Evolutionary conservation across 2,888 invertebrate species (phyloP), one percentile per base, ranked within the genome.

Genomic region (Exocentrus adspersus): DNA sequence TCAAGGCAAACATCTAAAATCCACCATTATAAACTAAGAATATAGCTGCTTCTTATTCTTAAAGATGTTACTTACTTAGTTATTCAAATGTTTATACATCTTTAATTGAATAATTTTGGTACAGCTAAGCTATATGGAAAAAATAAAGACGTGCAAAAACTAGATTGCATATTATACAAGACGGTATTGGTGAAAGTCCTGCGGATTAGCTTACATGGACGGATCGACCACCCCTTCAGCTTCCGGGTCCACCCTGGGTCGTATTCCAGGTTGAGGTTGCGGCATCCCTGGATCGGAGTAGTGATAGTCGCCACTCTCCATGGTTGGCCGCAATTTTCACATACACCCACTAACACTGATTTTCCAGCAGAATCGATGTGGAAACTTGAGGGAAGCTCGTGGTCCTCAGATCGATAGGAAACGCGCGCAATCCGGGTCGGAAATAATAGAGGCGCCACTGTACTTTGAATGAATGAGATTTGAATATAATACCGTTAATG

Each of bases 141-240:
- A n/a, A n/a, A n/a, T n/a, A n/a, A n/a, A n/a, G n/a, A n/a, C n/a
- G n/a, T n/a, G n/a, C n/a, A n/a, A n/a, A n/a, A n/a, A n/a, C n/a
- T n/a, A n/a, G n/a, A 6, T 30, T 7, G 7, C 2, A 30, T 30
- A 30, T 30, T 6, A 30, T 30, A 30, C 2, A 30, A 30, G 2
- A 30, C 17, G 19, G 21, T 21, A 7, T 20, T 21, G 6, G 12
- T n/a, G 46, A 19, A 19, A 19, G 5, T n/a, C 21, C 3, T 20
- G 10, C 21, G 2, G 12, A 21, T 20, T 16, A 56, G 58, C 86
- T 85, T 85, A 91, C 90, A 90, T 84, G 79, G 85, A 86, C 59
- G 94, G 92, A 84, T 95, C 95, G 69, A 95, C 95, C 83, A 94
- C 93, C 68, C 94, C 94, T 74, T 87, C 85, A 72, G 93, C 94